A percentile compares a stretch with the other conserved stretches of the same genome.
Evolutionary conservation across 2,113 vertebrate species (phyloP).

Genomic region (Chroicocephalus ridibundus): DNA sequence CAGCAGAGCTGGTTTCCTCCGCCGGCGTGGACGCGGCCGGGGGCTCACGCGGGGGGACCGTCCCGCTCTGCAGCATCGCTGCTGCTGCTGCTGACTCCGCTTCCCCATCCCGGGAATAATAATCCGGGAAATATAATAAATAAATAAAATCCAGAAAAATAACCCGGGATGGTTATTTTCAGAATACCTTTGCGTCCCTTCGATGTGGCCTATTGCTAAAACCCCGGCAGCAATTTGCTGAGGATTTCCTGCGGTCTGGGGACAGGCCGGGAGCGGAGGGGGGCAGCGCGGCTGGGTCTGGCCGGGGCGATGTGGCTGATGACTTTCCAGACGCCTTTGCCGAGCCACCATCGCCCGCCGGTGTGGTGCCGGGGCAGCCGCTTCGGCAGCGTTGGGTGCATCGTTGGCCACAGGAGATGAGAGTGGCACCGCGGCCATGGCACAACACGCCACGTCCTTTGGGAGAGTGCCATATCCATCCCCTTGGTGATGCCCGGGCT

Average conservation of each 20-base stretch:
- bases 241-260: background rate
- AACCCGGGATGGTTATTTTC: background rate
- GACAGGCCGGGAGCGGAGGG: background rate
- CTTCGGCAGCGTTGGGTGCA: too few relatives aligned
- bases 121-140: too few relatives aligned
- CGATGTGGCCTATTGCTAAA: background rate
- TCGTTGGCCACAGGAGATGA: background rate
- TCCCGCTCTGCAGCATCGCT: background rate
- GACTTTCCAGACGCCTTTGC: background rate
- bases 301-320: background rate
- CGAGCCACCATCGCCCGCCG: fast-evolving
- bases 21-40: background rate
- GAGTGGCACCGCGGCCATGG: background rate
- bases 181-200: background rate
- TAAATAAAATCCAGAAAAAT: too few relatives aligned
- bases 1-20: background rate
- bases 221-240: background rate
- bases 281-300: fast-evolving
- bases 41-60: fast-evolving
- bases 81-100: background rate
- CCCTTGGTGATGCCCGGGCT: background rate
- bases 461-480: background rate
- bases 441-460: fast-evolving
- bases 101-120: background rate
- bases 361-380: background rate